A percentile compares a stretch with the other conserved stretches of the same genome.
phyloP scores from a whole-genome alignment of 2,888 invertebrate genomes.

The Teleiodes luculella region DNA sequence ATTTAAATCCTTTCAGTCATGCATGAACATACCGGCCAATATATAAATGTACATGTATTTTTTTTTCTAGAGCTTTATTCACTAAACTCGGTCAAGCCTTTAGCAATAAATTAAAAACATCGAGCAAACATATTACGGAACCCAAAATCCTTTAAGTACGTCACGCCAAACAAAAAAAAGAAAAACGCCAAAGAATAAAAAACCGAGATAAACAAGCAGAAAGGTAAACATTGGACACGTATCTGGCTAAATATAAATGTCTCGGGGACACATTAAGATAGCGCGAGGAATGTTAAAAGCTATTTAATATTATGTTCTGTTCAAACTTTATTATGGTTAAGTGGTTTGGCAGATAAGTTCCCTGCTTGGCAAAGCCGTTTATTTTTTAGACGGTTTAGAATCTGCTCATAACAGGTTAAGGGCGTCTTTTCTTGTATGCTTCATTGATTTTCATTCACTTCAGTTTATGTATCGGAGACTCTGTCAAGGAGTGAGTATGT shows the following conservation, averaged over 20 bases:
- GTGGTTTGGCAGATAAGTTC: conserved; percentile 36
- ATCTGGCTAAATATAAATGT: conserved; percentile 77
- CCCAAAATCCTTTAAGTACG: neutral
- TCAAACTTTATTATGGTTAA: conserved; percentile 70
- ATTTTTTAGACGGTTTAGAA: neutral
- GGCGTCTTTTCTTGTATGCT: no score
- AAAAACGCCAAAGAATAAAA: conserved; percentile 22
- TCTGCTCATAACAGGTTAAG: no score
- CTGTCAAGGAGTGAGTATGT: no score
- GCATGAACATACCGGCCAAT: no score
- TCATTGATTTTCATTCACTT: no score
- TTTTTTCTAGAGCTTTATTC: no score
- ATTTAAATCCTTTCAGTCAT: no score
- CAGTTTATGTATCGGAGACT: no score
- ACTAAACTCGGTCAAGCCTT: no score
- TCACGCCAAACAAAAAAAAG: neutral
- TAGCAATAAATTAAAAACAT: neutral
- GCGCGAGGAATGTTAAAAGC: conserved; percentile 75
- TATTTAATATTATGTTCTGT: conserved; percentile 79
- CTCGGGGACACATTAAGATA: conserved; percentile 69
- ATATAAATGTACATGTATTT: no score
- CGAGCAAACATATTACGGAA: neutral
- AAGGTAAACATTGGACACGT: conserved; percentile 76
- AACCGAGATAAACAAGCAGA: conserved; percentile 60
- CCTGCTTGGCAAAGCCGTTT: conserved; percentile 5